Evolutionary conservation across 2,113 vertebrate genomes (phyloP).

Genomic region (Ailuropoda melanoleuca): DNA sequence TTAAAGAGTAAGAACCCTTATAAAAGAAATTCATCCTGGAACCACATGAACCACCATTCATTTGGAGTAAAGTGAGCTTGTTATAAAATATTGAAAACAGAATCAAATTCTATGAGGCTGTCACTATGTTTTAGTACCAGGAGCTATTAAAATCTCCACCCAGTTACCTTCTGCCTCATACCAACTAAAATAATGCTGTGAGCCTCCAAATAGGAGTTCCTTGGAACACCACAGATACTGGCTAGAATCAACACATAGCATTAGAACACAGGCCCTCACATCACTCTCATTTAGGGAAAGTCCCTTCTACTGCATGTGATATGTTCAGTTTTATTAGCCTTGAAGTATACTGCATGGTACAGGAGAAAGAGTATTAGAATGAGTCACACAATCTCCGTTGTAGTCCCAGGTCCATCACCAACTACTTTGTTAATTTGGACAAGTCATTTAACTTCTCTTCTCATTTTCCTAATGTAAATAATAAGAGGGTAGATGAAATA

Average conservation of each 20-base stretch:
- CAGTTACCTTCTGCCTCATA: conserved; percentile 40
- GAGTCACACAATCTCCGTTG: not conserved
- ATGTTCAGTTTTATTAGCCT: not conserved
- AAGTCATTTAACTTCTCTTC: not conserved
- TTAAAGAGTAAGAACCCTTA: conserved; percentile 78
- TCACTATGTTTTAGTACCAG: conserved; percentile 60
- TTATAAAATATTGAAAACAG: conserved; percentile 78
- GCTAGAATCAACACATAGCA: not conserved
- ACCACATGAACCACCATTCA: conserved; percentile 65
- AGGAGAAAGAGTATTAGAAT: not conserved
- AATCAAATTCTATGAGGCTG: conserved; percentile 62
- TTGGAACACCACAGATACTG: not conserved
- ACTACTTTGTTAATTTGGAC: not conserved
- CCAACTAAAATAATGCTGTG: not conserved
- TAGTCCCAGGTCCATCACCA: not conserved
- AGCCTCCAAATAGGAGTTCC: not conserved
- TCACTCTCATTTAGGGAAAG: not conserved
- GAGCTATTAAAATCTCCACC: conserved; percentile 41
- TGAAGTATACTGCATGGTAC: not conserved
- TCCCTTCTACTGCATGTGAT: not conserved
- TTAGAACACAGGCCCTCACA: not conserved
- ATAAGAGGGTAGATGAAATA: not conserved
- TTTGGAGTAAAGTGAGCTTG: conserved; percentile 64
- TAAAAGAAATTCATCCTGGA: conserved; percentile 79
- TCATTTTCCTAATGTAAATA: not conserved